A percentile compares a stretch with the other conserved stretches of the same genome.
phyloP scores from a whole-genome alignment of 2,797 vertebrate species.

The Karalla daura region DNA sequence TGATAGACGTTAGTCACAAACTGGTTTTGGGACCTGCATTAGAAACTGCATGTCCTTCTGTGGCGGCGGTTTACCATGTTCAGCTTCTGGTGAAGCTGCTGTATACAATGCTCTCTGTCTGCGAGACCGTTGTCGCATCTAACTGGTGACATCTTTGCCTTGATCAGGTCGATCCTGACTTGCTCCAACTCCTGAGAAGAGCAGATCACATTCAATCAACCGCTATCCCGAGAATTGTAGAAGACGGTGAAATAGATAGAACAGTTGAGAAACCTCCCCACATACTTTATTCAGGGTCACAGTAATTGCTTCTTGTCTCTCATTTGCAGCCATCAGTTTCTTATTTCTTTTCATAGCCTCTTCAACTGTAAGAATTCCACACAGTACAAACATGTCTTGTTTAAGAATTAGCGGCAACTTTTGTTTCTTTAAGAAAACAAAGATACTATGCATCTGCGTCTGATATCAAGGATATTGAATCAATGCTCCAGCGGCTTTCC shows the following conservation, averaged over 20 bases:
- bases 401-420: too few species aligned
- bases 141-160: conserved; percentile 85
- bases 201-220: background rate
- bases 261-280: background rate
- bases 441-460: too few species aligned
- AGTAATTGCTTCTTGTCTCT: conserved; percentile 86
- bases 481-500: too few species aligned
- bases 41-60: background rate
- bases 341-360: conserved; percentile 90
- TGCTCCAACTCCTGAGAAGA: conserved; percentile 88
- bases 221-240: too few species aligned
- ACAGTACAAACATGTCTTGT: too few species aligned
- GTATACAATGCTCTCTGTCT: conserved; percentile 85
- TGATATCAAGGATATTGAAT: too few species aligned
- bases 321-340: conserved; percentile 85
- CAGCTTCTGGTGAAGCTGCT: conserved; percentile 88
- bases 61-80: conserved; percentile 74
- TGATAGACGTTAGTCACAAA: background rate
- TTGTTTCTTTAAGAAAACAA: too few species aligned
- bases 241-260: too few species aligned
- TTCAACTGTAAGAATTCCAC: conserved; percentile 81
- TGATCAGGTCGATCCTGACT: conserved; percentile 86
- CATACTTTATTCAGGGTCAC: conserved; percentile 87
- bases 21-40: background rate
- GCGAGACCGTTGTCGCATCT: conserved; percentile 78